Conservation (phyloP, 2,888 invertebrate species). For the Rhamphomyia laevipes region DNA sequence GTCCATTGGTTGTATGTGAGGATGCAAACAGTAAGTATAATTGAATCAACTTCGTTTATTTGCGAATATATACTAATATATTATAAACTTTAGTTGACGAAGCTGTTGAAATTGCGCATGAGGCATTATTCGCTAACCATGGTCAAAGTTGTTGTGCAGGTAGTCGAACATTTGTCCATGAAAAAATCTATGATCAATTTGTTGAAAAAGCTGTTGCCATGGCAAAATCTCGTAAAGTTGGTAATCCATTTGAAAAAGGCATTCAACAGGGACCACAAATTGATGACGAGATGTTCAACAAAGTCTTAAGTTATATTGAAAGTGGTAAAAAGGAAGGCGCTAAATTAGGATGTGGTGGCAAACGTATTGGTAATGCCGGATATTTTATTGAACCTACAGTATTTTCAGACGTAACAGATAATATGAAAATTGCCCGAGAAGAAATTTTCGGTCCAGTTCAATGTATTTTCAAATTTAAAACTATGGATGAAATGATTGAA, state of each 20-base stretch:
- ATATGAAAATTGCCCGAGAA: constrained; percentile 64
- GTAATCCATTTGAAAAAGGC: constrained; percentile 61
- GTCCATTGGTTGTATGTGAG: constrained; percentile 72
- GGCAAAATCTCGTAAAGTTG: constrained; percentile 61
- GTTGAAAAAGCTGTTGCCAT: constrained; percentile 58
- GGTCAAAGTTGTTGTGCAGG: constrained; percentile 78
- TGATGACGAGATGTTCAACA: constrained; percentile 60
- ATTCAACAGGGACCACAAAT: constrained; percentile 76
- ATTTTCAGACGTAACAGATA: constrained; percentile 63
- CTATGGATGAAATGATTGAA: constrained; percentile 60
- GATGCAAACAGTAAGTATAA: constrained; percentile 64
- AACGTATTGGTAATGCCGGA: constrained; percentile 52
- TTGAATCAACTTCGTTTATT: no score
- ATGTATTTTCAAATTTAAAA: constrained; percentile 67
- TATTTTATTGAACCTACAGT: constrained; percentile 69
- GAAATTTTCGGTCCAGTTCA: constrained; percentile 91
- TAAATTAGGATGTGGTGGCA: constrained; percentile 63
- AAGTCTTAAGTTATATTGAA: constrained; percentile 62
- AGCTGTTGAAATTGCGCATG: constrained; percentile 51
- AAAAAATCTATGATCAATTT: constrained; percentile 76
- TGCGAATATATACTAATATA: not conserved
- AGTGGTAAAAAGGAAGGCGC: constrained; percentile 72
- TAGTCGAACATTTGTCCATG: constrained; percentile 79
- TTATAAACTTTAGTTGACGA: constrained; percentile 40
- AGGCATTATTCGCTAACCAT: constrained; percentile 60